These are phyloP conservation scores for Philhelius pedissequus DNA, from an alignment of 2,888 invertebrate genomes.

Conservation along the genomic window DNA sequence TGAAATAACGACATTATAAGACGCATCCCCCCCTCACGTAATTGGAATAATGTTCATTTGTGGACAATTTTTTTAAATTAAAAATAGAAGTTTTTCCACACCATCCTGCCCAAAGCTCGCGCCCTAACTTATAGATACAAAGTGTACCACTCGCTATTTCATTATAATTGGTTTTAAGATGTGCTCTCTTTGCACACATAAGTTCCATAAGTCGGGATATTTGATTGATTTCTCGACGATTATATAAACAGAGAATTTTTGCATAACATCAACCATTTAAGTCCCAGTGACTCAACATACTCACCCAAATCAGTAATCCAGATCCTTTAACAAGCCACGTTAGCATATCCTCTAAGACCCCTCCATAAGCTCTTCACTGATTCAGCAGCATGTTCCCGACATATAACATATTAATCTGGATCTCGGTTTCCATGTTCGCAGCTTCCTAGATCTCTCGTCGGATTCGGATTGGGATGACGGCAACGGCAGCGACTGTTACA, in stretches of 20 bases:
- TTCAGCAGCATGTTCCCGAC: background rate
- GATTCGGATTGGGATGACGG: background rate
- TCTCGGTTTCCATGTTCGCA: constrained; percentile 16
- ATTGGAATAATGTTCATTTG: too few species aligned
- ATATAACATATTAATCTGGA: constrained; percentile 33
- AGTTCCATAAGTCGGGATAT: too few species aligned
- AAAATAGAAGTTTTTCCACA: too few species aligned
- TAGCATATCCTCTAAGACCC: background rate
- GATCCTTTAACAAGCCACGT: background rate
- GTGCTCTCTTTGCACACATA: too few species aligned
- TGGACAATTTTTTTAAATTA: too few species aligned
- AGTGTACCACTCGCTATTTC: too few species aligned
- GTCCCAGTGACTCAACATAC: background rate
- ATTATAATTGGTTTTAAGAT: too few species aligned
- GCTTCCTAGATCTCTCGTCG: constrained; percentile 10
- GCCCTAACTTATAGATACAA: too few species aligned
- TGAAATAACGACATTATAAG: too few species aligned
- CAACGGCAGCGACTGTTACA: background rate
- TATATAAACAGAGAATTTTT: background rate
- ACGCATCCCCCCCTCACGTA: too few species aligned
- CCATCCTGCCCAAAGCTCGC: too few species aligned
- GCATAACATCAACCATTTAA: background rate
- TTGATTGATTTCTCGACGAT: background rate
- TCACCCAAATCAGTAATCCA: background rate
- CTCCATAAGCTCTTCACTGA: background rate